A percentile compares a stretch with the other conserved stretches of the same genome.
Evolutionary conservation across 2,888 invertebrate genomes (phyloP).

Genomic region (Synergus umbraculus): DNA sequence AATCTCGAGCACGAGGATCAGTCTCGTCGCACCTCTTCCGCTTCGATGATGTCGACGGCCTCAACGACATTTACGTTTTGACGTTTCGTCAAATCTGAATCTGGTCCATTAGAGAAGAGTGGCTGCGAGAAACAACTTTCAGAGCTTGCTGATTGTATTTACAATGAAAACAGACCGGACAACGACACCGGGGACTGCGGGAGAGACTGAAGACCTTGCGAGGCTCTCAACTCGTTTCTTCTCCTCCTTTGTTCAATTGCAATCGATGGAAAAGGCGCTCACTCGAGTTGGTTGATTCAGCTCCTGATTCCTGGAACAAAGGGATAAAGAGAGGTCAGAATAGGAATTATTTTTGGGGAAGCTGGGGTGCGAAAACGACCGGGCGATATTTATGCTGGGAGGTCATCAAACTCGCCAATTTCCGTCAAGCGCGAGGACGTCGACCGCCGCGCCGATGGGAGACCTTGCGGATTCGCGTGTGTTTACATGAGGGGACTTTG

Average conservation of each 20-base stretch:
- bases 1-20: slow-evolving; percentile 1
- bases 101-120: slow-evolving; percentile 23
- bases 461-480: slow-evolving; percentile 18
- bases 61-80: slow-evolving; percentile 8
- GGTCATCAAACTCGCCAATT: slow-evolving; percentile 37
- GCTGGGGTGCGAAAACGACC: slow-evolving; percentile 9
- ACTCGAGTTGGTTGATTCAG: slow-evolving; percentile 10
- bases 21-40: slow-evolving; percentile 2
- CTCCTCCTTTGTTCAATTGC: slow-evolving; percentile 25
- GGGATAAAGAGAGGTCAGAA: slow-evolving; percentile 27
- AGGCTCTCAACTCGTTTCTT: slow-evolving; percentile 34
- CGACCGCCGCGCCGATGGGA: slow-evolving; percentile 19
- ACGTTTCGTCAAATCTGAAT: slow-evolving; percentile 11
- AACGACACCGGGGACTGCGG: background rate
- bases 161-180: slow-evolving; percentile 35
- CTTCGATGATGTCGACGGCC: background rate
- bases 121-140: background rate
- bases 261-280: slow-evolving; percentile 28
- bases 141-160: slow-evolving; percentile 38
- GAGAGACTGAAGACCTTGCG: slow-evolving; percentile 37
- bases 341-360: slow-evolving; percentile 25
- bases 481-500: slow-evolving; percentile 17
- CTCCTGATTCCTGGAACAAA: slow-evolving; percentile 19
- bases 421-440: slow-evolving; percentile 27
- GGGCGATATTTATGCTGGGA: slow-evolving; percentile 21